Percentiles rank a stretch among this genome's conserved stretches.
Conservation (phyloP, 2,888 invertebrate species). For the Orthosia cruda region DNA sequence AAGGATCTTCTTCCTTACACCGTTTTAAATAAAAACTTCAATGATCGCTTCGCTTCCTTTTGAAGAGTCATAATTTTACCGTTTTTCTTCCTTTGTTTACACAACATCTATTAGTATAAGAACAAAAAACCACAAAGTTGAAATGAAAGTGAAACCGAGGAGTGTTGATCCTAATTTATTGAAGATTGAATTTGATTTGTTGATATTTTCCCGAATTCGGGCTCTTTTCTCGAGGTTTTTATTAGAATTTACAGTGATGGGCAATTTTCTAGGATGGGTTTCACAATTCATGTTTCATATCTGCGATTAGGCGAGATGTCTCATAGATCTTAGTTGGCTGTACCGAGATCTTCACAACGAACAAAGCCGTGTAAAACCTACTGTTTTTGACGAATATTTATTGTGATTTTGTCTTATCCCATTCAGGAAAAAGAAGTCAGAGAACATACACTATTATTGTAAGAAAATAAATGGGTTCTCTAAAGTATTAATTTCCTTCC, state of each 20-base stretch:
- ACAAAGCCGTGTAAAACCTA: background rate
- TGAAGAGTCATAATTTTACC: constrained; percentile 25
- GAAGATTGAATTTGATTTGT: constrained; percentile 48
- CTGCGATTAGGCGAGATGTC: background rate
- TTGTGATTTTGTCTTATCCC: background rate
- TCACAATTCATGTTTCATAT: constrained; percentile 14
- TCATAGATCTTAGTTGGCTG: constrained; percentile 12
- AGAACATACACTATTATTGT: background rate
- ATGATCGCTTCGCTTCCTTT: constrained; percentile 29
- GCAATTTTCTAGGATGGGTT: too few relatives aligned
- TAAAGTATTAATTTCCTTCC: constrained; percentile 15
- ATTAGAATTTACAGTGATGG: too few relatives aligned
- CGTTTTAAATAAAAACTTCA: constrained; percentile 52
- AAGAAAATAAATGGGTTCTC: constrained; percentile 11
- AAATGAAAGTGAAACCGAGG: constrained; percentile 35
- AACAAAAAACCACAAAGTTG: constrained; percentile 34
- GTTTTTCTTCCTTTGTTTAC: constrained; percentile 38
- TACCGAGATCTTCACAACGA: background rate
- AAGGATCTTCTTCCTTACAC: constrained; percentile 40
- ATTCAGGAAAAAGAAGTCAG: background rate
- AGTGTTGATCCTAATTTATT: constrained; percentile 43
- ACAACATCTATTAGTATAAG: constrained; percentile 18
- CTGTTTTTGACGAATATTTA: background rate
- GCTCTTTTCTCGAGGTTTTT: background rate
- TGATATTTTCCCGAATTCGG: constrained; percentile 8